A percentile compares a stretch with the other conserved stretches of the same genome.
Evolutionary conservation across 2,797 vertebrate genomes (phyloP).

Genomic region (Cetoscarus ocellatus): DNA sequence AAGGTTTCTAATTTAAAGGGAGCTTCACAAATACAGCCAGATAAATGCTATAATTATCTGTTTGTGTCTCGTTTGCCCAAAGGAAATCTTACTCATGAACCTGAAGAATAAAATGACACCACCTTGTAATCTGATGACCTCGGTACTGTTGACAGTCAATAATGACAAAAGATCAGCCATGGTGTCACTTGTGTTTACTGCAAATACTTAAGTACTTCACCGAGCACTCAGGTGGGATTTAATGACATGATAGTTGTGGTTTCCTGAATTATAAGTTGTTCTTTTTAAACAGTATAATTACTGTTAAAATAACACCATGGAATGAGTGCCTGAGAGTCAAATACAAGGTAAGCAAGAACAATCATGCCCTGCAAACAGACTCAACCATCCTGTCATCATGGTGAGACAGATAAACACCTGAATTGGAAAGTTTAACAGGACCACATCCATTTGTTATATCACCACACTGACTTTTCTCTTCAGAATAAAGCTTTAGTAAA

Average conservation of each 20-base stretch:
- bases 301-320: too few species aligned
- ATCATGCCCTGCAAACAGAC: too few species aligned
- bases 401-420: too few species aligned
- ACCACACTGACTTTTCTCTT: too few species aligned
- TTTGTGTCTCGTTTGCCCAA: background rate
- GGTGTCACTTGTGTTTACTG: constrained; percentile 27
- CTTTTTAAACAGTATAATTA: too few species aligned
- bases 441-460: too few species aligned
- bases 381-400: too few species aligned
- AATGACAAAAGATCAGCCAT: constrained; percentile 4
- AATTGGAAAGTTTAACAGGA: too few species aligned
- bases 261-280: background rate
- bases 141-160: constrained; percentile 44
- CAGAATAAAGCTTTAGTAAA: too few species aligned
- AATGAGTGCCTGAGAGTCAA: too few species aligned
- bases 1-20: background rate
- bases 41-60: background rate
- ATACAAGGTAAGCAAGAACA: too few species aligned
- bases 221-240: constrained; percentile 1
- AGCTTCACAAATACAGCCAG: background rate
- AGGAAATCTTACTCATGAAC: background rate
- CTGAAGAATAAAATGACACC: background rate
- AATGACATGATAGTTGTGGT: background rate
- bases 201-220: constrained; percentile 1
- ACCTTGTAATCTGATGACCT: constrained; percentile 6